Base-by-base conservation (phyloP, 2,113 vertebrate species). In the Notarius lentiginosus region DNA sequence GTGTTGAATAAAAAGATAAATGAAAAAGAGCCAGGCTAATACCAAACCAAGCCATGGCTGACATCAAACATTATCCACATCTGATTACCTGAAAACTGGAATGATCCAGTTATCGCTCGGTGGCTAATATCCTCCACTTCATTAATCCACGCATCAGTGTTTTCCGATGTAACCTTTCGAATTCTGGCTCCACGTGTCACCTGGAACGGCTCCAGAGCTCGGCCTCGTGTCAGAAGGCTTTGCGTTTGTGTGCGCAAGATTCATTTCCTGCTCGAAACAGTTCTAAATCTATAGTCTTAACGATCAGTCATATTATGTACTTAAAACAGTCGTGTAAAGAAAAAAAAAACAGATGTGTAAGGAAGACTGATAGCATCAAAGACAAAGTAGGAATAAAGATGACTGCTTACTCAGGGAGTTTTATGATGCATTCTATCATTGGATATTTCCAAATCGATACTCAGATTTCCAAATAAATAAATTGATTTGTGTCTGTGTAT, bases 51-150 rank as follows among this genome's bases (percentile, higher is more conserved):
- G 12, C 7, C 68, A 30, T 12, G n/a, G 56, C 80, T 82, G 55
- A 27, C 55, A 27, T 73, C 12, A 8, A 83, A 24, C 47, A 60
- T 60, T 80, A 47, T 22, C 34, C 53, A 20, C 6, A 14, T 66
- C 11, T 51, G 82, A 70, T 60, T n/a, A 61, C 41, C 41, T 51
- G 66, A 75, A 82, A 87, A 63, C 56, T 27, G 60, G 60, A 60
- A 87, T 51, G 12, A 87, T 27, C 68, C 51, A 12, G 76, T 87
- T 87, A 83, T 60, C 58, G 53, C 41, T 15, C 79, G 14, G 60
- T 5, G 17, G 66, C 79, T 82, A 87, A 87, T 82, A 87, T 82
- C 79, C 86, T 75, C n/a, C 60, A 73, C 79, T 61, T 75, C 41
- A 81, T 87, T 82, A 82, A 73, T 82, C 30, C 65, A 20, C 30